Evolutionary conservation across 2,797 vertebrate genomes (phyloP).

Genomic region (Synanceia verrucosa): DNA sequence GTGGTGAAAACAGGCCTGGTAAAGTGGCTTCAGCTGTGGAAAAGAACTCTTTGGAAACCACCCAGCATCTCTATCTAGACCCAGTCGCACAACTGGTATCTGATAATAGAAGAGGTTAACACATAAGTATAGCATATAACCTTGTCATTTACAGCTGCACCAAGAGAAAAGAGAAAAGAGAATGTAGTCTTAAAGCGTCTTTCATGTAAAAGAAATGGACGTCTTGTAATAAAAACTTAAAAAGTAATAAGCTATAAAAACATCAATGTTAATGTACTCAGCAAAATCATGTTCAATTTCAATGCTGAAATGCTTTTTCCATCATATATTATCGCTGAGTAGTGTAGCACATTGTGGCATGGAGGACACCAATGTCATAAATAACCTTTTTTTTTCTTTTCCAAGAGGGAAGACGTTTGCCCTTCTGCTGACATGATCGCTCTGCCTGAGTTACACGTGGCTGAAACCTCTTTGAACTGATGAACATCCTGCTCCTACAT

Average conservation of each 20-base stretch:
- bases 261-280: slow-evolving; percentile 36
- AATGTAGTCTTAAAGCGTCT: slow-evolving; percentile 18
- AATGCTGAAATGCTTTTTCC: slow-evolving; percentile 24
- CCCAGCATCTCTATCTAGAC: slow-evolving; percentile 59
- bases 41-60: slow-evolving; percentile 67
- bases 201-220: slow-evolving; percentile 39
- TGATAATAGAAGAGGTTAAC: slow-evolving; percentile 54
- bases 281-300: slow-evolving; percentile 29
- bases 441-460: slow-evolving; percentile 50
- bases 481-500: slow-evolving; percentile 55
- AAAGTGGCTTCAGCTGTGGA: slow-evolving; percentile 78
- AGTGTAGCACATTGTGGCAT: slow-evolving; percentile 50
- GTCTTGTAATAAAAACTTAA: slow-evolving; percentile 17
- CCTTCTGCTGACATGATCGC: slow-evolving; percentile 55
- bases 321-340: slow-evolving; percentile 43
- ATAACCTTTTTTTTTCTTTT: slow-evolving; percentile 49
- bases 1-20: slow-evolving; percentile 69
- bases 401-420: slow-evolving; percentile 36
- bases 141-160: slow-evolving; percentile 47
- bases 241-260: slow-evolving; percentile 15
- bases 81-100: slow-evolving; percentile 54
- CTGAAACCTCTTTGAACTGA: slow-evolving; percentile 52
- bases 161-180: slow-evolving; percentile 10
- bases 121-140: slow-evolving; percentile 54
- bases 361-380: slow-evolving; percentile 54